Base-by-base conservation (phyloP, 2,888 invertebrate genomes). In the Eupeodes luniger region DNA sequence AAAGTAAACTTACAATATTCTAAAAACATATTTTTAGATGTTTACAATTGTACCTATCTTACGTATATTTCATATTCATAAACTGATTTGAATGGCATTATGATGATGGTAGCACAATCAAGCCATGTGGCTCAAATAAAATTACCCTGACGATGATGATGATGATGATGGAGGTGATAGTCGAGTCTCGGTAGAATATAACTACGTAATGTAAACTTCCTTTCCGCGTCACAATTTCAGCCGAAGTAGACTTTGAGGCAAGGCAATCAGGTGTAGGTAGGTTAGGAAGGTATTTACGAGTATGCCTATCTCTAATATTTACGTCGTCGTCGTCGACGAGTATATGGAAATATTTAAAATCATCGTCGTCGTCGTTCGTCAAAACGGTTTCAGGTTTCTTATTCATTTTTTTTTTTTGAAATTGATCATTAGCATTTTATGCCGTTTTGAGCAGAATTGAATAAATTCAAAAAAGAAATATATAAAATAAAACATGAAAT, bases 391-490 rank as follows among this genome's bases (percentile, higher is more conserved):
- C 66, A 49, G 27, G 66, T 16, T 49, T 34, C 6, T 10, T 34
- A 11, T 53, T 53, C 14, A 2, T 27, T 10, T 27, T 47, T 27
- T 47, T 47, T 47, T 3, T 19, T 51, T 5, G 10, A n/a, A 51
- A 36, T 36, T 53, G 36, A 6, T 53, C 40, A 69, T 69, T 36
- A 69, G 69, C 69, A 69, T 69, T 53, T 69, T 36, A 55, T 69
- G 47, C 27, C 14, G 0, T 53, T 34, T 69, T 6, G n/a, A 53
- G 11, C 36, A 51, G 36, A 69, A 36, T 36, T 69, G 67, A 69
- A 67, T 67, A 67, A 67, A 67, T 53, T 67, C 51, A 64, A 64
- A 64, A 19, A n/a, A n/a, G n/a, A n/a, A n/a, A n/a, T n/a, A n/a
- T n/a, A n/a, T n/a, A 64, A 64, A 64, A 19, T 47, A 61, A 40